Base-by-base conservation (phyloP, 1,140 invertebrate species). In the Lepidotrigona ventralis region DNA sequence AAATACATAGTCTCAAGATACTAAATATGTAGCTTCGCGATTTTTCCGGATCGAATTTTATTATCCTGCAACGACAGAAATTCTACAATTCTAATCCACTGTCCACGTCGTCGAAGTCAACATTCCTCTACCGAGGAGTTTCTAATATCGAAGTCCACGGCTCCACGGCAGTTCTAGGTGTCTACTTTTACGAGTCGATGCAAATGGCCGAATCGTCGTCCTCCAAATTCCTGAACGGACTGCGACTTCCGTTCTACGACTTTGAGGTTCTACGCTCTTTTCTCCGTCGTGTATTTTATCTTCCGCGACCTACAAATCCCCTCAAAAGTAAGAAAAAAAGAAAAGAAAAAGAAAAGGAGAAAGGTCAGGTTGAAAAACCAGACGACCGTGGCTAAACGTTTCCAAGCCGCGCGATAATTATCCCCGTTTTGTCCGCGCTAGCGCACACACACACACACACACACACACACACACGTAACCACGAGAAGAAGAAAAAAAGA, bases 401-500 rank as follows among this genome's bases (percentile, higher is more conserved):
- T 39, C 29, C 78, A 68, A 69, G 58, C 63, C 26, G 26, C 39
- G 53, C 83, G 33, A 84, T 74, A 73, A 74, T 84, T 81, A 78
- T 83, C 26, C 66, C 9, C n/a, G 70, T 58, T 60, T 84, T 60
- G 54, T 73, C 58, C 54, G 9, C 53, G 70, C n/a, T 39, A 4
- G 29, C n/a, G 23, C 64, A 29, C 8, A 60, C 58, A n/a, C 58
- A 11, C 23, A 58, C 11, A 21, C 46, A 23, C 29, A 3, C 29
- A 29, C 39, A 23, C 39, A 12, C 68, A 33, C 29, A 29, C 6
- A 39, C 39, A 39, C 39, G 6, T 8, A 46, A 46, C 39, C 39
- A 54, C 46, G 23, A 19, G n/a, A 17, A 21, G 21, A 58, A 46
- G 29, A 21, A n/a, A 12, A 4, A 14, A 56, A 11, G n/a, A n/a